Base-by-base conservation (phyloP, 2,113 vertebrate genomes). In the Mirza zaza region DNA sequence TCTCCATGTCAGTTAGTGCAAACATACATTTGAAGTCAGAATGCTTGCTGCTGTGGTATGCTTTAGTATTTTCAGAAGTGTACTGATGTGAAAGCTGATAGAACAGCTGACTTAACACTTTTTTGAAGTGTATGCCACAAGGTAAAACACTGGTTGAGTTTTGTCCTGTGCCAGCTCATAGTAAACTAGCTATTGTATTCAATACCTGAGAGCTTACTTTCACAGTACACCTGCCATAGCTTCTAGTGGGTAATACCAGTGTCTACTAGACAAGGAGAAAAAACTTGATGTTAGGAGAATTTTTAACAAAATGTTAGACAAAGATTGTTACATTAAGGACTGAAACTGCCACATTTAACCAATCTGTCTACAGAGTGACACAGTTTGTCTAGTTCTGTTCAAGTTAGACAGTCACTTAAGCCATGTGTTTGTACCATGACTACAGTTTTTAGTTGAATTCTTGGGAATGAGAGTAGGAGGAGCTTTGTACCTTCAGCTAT, bases 41-140 rank as follows among this genome's bases (percentile, higher is more conserved):
- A 61, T 80, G 32, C 68, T 48, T 91, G 32, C 27, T 48, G 11
- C 36, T 87, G 36, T 55, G 6, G 9, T 57, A 85, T 77, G 73
- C 67, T 70, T 88, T 88, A 87, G 34, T n/a, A 17, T 87, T 87
- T 90, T 92, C 76, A 93, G 50, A 42, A 82, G 39, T 81, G 27
- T 88, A 29, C 79, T 57, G 5, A 59, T 34, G 82, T 87, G 21
- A 91, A 94, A 85, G 29, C 71, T 81, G 39, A 52, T 79, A 29
- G 6, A 83, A 67, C 20, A 36, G 39, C 27, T 55, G 75, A 77
- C 17, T 75, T 93, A n/a, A n/a, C 15, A 34, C 52, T 68, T 45
- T 42, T 95, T 70, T 91, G 27, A 95, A 45, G 34, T 76, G 0
- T 82, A 5, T 86, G 15, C 50, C 57, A 14, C 17, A 50, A 39